phyloP scores from a whole-genome alignment of 2,797 vertebrate species.

The Artibeus lituratus region DNA sequence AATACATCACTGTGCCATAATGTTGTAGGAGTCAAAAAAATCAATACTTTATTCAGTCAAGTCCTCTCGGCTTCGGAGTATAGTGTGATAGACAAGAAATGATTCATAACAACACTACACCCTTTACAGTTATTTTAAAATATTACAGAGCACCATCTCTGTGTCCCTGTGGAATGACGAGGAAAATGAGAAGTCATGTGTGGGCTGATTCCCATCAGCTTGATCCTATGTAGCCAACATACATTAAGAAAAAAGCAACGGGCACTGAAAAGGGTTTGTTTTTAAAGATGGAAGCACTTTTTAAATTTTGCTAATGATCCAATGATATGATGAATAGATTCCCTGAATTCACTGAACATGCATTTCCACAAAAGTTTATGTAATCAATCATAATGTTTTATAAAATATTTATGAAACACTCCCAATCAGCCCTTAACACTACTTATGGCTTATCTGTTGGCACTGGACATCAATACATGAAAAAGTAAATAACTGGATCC shows the following conservation, averaged over 20 bases:
- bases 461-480: background rate
- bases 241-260: background rate
- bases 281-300: conserved; percentile 41
- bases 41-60: conserved; percentile 31
- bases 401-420: background rate
- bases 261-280: background rate
- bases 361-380: background rate
- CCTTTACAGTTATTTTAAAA: background rate
- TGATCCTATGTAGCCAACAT: background rate
- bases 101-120: background rate
- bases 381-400: background rate
- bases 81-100: background rate
- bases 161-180: background rate
- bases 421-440: background rate
- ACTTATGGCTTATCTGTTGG: conserved; percentile 2
- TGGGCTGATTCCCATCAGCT: background rate
- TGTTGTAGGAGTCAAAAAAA: background rate
- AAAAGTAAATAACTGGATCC: conserved; percentile 3
- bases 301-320: conserved; percentile 29
- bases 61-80: background rate
- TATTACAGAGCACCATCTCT: background rate
- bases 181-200: conserved; percentile 2
- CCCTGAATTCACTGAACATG: conserved; percentile 10
- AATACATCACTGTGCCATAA: background rate
- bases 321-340: background rate